Conservation (phyloP, 2,888 invertebrate species). For the Drosophila ustulata region DNA sequence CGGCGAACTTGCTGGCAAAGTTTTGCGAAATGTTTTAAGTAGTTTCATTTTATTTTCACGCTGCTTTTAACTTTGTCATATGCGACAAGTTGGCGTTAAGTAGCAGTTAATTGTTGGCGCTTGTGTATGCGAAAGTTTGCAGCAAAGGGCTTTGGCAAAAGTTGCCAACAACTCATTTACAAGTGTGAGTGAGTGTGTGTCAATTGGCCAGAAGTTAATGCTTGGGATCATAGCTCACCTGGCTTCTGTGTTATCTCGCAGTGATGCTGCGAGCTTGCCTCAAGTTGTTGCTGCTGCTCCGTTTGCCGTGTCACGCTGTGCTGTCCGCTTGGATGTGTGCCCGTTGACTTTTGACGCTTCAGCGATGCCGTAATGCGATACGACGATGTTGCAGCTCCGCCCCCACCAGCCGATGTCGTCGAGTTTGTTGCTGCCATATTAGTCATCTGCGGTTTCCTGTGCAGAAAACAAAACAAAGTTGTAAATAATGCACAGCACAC, state of each 20-base stretch:
- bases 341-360: constrained; percentile 78
- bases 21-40: constrained; percentile 40
- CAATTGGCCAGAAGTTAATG: constrained; percentile 36
- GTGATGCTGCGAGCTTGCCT: constrained; percentile 57
- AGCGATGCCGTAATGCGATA: constrained; percentile 77
- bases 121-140: constrained; percentile 26
- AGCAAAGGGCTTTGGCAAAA: constrained; percentile 24
- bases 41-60: constrained; percentile 42
- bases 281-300: constrained; percentile 32
- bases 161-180: constrained; percentile 23
- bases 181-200: constrained; percentile 1
- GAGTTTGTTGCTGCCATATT: constrained; percentile 49
- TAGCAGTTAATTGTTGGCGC: constrained; percentile 46
- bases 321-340: constrained; percentile 81
- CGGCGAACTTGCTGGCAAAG: neutral
- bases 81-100: constrained; percentile 15
- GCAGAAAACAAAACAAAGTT: constrained; percentile 6
- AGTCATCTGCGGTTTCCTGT: constrained; percentile 67
- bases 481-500: neutral
- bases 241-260: constrained; percentile 75
- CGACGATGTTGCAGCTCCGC: constrained; percentile 21
- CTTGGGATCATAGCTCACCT: constrained; percentile 66
- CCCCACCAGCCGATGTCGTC: constrained; percentile 22
- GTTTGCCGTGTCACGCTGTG: constrained; percentile 52
- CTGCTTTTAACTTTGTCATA: constrained; percentile 36